phyloP scores from a whole-genome alignment of 1,140 invertebrate genomes.

The Anadara kagoshimensis region DNA sequence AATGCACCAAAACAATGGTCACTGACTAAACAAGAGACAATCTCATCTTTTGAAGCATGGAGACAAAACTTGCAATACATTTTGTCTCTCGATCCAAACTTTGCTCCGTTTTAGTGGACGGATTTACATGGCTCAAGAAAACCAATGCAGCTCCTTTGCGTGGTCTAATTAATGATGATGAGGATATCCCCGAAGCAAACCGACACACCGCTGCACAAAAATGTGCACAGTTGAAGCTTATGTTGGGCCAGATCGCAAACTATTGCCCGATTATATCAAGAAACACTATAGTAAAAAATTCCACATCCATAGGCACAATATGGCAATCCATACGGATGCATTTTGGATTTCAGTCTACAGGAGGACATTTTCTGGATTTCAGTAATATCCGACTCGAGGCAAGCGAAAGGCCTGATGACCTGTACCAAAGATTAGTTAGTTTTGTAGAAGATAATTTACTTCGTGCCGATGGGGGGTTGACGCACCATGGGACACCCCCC shows the following conservation, averaged over 20 bases:
- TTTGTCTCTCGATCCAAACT: conserved; percentile 23
- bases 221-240: conserved; percentile 29
- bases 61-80: conserved; percentile 32
- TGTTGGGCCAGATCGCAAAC: conserved; percentile 46
- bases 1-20: conserved; percentile 29
- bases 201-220: conserved; percentile 34
- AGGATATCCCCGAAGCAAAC: conserved; percentile 10
- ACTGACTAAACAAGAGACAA: conserved; percentile 25
- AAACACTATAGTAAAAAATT: conserved; percentile 38
- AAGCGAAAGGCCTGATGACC: conserved; percentile 41
- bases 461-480: background rate
- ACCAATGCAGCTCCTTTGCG: conserved; percentile 11
- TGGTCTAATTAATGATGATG: conserved; percentile 19
- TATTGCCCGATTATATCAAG: conserved; percentile 42
- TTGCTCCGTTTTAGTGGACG: conserved; percentile 27
- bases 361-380: conserved; percentile 38
- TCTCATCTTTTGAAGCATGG: conserved; percentile 27
- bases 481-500: conserved; percentile 19
- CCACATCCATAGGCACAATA: conserved; percentile 43
- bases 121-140: conserved; percentile 27
- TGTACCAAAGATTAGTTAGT: conserved; percentile 36
- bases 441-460: conserved; percentile 41
- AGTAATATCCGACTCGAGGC: conserved; percentile 36
- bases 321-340: conserved; percentile 45
- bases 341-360: conserved; percentile 46